These are phyloP conservation scores for Balaeniceps rex DNA, from an alignment of 2,113 vertebrate genomes.

Conservation along the genomic window DNA sequence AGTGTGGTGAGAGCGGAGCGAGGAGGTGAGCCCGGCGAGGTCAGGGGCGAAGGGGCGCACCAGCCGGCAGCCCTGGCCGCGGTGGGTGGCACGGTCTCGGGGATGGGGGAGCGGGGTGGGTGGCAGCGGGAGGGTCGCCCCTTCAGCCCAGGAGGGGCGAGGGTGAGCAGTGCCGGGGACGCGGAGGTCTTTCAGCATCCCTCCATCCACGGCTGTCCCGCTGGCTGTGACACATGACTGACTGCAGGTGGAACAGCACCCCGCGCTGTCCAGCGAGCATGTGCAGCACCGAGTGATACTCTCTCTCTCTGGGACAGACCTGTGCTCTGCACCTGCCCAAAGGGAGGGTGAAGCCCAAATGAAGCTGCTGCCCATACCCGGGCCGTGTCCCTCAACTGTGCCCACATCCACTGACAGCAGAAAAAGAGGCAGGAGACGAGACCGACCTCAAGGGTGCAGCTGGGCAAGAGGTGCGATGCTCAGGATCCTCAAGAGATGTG, in stretches of 20 bases:
- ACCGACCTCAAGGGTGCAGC: not conserved
- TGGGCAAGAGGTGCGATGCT: not conserved
- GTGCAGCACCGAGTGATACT: not conserved
- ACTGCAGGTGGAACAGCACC: not conserved
- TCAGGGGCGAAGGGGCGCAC: not conserved
- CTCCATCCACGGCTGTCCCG: not conserved
- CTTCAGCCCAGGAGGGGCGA: not conserved
- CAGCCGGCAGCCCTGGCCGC: not conserved
- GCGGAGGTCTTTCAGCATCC: not conserved
- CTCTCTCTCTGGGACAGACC: not conserved
- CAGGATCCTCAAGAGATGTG: too few species aligned
- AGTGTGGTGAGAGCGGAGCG: fast-evolving
- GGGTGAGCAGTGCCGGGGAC: not conserved
- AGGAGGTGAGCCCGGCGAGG: not conserved
- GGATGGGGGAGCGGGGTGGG: not conserved
- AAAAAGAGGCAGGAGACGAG: not conserved
- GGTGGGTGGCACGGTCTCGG: not conserved
- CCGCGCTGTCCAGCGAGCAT: not conserved
- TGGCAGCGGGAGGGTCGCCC: not conserved
- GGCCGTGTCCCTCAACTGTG: not conserved
- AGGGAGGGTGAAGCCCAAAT: not conserved
- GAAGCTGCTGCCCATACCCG: not conserved
- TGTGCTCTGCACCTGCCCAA: not conserved
- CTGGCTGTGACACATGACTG: not conserved
- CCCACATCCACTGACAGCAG: not conserved